Percentiles rank a stretch among this genome's conserved stretches.
phyloP scores from a whole-genome alignment of 1,140 invertebrate species.

The Trichonephila inaurata region DNA sequence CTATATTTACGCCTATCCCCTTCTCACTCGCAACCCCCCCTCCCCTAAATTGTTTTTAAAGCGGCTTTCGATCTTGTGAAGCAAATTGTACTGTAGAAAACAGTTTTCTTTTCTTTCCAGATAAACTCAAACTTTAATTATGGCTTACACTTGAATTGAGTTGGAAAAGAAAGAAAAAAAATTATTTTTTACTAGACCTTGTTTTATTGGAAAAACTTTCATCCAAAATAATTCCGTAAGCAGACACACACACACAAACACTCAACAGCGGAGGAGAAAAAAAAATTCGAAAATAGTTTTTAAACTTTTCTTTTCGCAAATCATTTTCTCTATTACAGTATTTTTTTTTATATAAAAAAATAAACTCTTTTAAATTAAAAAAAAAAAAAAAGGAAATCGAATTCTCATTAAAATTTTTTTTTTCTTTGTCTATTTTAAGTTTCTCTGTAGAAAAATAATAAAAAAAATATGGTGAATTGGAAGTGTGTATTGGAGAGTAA shows the following conservation, averaged over 20 bases:
- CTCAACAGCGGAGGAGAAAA: background rate
- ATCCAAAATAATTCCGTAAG: background rate
- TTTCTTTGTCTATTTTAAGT: background rate
- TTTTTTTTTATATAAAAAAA: background rate
- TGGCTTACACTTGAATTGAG: slow-evolving; percentile 31
- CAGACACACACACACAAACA: too few species aligned
- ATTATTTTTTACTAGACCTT: background rate
- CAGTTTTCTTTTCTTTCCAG: background rate
- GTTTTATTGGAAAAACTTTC: slow-evolving; percentile 31
- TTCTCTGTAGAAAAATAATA: too few species aligned
- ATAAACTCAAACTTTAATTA: slow-evolving; percentile 58
- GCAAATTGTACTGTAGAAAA: slow-evolving; percentile 59
- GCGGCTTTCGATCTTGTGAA: slow-evolving; percentile 14
- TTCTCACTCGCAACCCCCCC: background rate
- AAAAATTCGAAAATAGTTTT: background rate
- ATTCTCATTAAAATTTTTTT: background rate
- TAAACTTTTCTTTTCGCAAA: slow-evolving; percentile 4
- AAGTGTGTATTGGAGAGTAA: too few species aligned
- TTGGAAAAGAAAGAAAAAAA: background rate
- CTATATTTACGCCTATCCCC: background rate
- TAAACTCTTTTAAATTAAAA: background rate
- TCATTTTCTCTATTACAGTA: background rate
- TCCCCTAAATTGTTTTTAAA: slow-evolving; percentile 61
- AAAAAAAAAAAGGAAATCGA: background rate
- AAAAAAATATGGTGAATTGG: too few species aligned